Evolutionary conservation across 53 echinoderm and acorn worm genomes (phyloP).

Genomic region (Henricia sp.): DNA sequence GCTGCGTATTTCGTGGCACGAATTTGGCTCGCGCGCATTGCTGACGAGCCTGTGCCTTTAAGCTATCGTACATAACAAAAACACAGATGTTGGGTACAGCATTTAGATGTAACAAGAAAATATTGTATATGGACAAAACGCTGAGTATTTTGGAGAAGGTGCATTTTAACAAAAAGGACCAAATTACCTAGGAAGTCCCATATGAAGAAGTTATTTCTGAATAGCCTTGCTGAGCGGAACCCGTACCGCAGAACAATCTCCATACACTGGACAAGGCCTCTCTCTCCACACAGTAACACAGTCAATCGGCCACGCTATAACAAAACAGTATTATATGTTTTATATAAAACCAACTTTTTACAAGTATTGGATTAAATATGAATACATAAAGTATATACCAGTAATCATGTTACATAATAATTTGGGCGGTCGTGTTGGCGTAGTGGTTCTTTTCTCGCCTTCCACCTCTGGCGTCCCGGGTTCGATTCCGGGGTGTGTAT

Average conservation of each 20-base stretch:
- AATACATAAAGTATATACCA: too few relatives aligned
- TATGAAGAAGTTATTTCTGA: slow-evolving; percentile 97
- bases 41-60: too few relatives aligned
- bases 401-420: too few relatives aligned
- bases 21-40: too few relatives aligned
- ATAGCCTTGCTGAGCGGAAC: slow-evolving; percentile 91
- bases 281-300: slow-evolving; percentile 95
- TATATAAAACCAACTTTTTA: not conserved
- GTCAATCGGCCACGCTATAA: slow-evolving; percentile 90
- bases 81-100: too few relatives aligned
- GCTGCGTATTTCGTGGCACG: too few relatives aligned
- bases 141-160: not conserved
- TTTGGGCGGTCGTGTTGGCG: too few relatives aligned
- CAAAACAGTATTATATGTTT: not conserved
- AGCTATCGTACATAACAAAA: too few relatives aligned
- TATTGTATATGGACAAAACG: not conserved
- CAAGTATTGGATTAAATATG: too few relatives aligned
- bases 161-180: not conserved
- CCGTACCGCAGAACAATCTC: slow-evolving; percentile 93
- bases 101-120: not conserved
- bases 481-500: too few relatives aligned
- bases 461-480: too few relatives aligned
- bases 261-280: slow-evolving; percentile 94
- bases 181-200: slow-evolving; percentile 96
- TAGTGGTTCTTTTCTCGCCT: too few relatives aligned